Conservation (phyloP, 2,113 vertebrate species). For the Morone saxatilis region DNA sequence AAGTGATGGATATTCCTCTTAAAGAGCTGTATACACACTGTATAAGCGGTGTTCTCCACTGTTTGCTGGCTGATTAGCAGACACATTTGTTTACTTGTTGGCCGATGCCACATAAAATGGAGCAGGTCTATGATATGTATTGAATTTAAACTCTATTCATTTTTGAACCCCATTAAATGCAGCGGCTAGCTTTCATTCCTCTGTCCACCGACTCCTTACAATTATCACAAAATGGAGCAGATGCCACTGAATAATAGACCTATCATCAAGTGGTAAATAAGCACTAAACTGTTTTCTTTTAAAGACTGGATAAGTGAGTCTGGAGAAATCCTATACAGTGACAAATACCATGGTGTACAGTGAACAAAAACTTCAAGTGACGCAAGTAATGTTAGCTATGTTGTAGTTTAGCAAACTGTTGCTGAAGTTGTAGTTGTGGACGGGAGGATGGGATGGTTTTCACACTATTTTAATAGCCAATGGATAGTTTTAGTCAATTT, state of each 20-base stretch:
- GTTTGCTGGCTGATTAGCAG: background rate
- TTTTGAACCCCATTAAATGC: background rate
- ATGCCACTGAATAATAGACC: background rate
- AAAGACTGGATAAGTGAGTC: too few relatives aligned
- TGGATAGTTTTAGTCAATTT: background rate
- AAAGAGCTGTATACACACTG: background rate
- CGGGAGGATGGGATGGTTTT: too few relatives aligned
- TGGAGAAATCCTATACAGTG: too few relatives aligned
- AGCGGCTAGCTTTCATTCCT: background rate
- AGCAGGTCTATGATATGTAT: background rate
- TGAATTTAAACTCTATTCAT: background rate
- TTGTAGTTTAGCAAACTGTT: too few relatives aligned
- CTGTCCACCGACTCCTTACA: background rate
- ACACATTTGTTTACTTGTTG: background rate
- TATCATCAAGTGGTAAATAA: background rate
- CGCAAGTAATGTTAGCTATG: too few relatives aligned
- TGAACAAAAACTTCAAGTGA: too few relatives aligned
- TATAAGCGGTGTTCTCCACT: background rate
- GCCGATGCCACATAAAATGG: background rate
- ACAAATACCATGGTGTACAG: too few relatives aligned
- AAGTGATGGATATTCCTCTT: background rate
- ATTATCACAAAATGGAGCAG: too few relatives aligned
- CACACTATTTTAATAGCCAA: background rate
- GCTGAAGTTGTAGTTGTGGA: too few relatives aligned
- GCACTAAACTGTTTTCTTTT: background rate